Evolutionary conservation across 2,888 invertebrate genomes (phyloP).

Genomic region (Ptychoptera contaminata): DNA sequence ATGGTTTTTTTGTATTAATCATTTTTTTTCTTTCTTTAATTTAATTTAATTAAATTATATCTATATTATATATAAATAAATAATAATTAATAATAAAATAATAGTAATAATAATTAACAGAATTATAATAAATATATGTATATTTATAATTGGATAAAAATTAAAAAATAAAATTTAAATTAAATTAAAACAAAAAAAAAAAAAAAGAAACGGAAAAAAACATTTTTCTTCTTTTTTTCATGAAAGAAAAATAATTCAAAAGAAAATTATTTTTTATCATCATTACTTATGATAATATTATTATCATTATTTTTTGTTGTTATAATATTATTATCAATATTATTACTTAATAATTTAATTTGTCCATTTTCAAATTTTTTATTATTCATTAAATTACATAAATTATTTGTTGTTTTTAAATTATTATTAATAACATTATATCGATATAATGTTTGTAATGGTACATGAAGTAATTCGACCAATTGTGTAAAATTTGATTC

Average conservation of each 20-base stretch:
- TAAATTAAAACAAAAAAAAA: conserved; percentile 2
- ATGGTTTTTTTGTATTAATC: conserved; percentile 1
- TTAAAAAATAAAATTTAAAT: conserved; percentile 1
- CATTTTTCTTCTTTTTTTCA: too few relatives aligned
- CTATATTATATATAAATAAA: conserved; percentile 1
- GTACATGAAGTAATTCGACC: conserved; percentile 75
- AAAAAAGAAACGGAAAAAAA: conserved; percentile 2
- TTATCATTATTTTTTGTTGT: conserved; percentile 1
- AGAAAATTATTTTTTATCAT: not conserved
- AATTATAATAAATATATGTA: conserved; percentile 2
- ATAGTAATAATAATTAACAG: conserved; percentile 1
- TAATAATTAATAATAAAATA: not conserved
- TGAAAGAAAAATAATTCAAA: not conserved
- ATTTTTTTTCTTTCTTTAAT: too few relatives aligned
- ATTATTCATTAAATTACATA: conserved; percentile 8
- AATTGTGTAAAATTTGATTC: conserved; percentile 72
- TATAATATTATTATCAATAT: not conserved
- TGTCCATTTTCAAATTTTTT: conserved; percentile 14
- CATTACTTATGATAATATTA: not conserved
- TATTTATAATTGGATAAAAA: not conserved
- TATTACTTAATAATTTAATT: not conserved
- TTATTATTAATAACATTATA: conserved; percentile 31
- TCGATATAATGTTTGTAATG: conserved; percentile 67
- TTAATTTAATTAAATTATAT: conserved; percentile 1
- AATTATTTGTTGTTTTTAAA: not conserved